Conservation (phyloP, 1,140 invertebrate species). For the Marisa cornuarietis region DNA sequence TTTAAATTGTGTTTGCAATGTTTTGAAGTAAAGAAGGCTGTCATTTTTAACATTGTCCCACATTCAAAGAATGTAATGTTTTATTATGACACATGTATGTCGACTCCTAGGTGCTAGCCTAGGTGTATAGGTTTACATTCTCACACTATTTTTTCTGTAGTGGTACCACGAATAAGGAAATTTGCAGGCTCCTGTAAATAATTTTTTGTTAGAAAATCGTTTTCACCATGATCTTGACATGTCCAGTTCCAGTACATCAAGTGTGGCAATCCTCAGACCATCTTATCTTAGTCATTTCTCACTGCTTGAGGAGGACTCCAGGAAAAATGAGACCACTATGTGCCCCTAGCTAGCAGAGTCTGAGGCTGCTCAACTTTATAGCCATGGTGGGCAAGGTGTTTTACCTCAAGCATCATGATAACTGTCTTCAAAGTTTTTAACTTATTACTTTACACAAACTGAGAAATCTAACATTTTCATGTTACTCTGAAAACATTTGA, state of each 20-base stretch:
- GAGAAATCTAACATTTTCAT: no score
- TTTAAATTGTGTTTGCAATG: no score
- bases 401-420: neutral
- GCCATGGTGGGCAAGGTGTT: neutral
- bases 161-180: no score
- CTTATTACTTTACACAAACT: no score
- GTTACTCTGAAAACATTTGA: no score
- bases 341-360: neutral
- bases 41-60: no score
- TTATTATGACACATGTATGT: neutral
- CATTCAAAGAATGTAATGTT: neutral
- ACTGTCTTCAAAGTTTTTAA: no score
- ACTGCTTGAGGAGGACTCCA: neutral
- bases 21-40: no score
- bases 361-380: neutral
- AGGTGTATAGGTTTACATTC: neutral
- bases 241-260: slow-evolving; percentile 6
- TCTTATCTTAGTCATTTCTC: neutral
- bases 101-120: neutral
- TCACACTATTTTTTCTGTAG: neutral
- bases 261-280: neutral
- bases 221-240: neutral
- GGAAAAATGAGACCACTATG: neutral
- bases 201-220: neutral
- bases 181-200: neutral